Conservation (phyloP, 30 jellyfish, hydroid and myxozoan genomes). For the Rhopilema esculentum region DNA sequence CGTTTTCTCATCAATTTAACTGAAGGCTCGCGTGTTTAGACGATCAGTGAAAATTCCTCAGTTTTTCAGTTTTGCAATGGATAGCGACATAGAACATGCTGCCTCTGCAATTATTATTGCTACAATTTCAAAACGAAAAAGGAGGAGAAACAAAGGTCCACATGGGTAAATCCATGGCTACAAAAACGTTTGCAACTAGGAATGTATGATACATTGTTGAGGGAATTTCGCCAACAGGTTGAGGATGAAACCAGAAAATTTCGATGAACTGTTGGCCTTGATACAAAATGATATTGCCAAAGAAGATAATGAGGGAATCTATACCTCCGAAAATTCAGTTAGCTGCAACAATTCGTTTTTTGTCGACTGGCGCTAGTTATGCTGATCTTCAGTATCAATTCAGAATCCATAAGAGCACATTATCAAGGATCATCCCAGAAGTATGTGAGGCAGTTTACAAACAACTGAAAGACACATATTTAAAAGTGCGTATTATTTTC, state of each 20-base stretch:
- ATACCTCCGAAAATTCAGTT: constrained; percentile 15
- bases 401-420: constrained; percentile 8
- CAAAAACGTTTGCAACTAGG: background rate
- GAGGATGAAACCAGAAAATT: constrained; percentile 12
- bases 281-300: background rate
- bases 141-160: background rate
- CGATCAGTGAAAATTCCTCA: too few relatives aligned
- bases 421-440: too few relatives aligned
- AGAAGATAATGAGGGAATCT: constrained; percentile 1
- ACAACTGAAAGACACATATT: too few relatives aligned
- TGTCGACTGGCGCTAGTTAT: constrained; percentile 7
- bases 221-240: constrained; percentile 1
- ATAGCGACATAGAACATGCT: background rate
- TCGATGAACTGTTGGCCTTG: constrained; percentile 2
- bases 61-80: background rate
- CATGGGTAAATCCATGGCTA: constrained; percentile 2
- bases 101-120: background rate
- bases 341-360: constrained; percentile 33
- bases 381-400: constrained; percentile 26
- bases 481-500: too few relatives aligned
- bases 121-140: background rate
- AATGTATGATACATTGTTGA: background rate
- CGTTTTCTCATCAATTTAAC: too few relatives aligned
- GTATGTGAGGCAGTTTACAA: too few relatives aligned
- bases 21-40: too few relatives aligned